Conservation (phyloP, 2,113 vertebrate species). For the Tragelaphus buxtoni region DNA sequence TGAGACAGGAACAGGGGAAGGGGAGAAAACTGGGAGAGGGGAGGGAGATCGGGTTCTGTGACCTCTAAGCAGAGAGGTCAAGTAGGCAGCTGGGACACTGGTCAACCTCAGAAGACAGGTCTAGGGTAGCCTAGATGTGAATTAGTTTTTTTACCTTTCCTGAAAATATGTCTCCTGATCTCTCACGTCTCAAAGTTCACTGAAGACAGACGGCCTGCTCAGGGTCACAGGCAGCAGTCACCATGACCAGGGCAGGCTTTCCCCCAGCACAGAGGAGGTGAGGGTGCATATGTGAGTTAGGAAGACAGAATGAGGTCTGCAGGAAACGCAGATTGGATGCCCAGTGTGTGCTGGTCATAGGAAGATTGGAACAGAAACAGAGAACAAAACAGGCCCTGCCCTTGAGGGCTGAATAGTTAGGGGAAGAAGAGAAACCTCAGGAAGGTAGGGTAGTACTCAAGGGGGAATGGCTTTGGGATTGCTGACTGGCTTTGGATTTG, state of each 20-base stretch:
- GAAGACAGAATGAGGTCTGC: not conserved
- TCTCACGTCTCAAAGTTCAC: not conserved
- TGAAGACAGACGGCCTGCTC: not conserved
- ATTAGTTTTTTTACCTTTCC: not conserved
- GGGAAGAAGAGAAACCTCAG: not conserved
- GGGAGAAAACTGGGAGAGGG: not conserved
- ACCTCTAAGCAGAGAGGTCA: not conserved
- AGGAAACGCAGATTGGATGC: not conserved
- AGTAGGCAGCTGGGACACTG: not conserved
- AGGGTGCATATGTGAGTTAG: not conserved
- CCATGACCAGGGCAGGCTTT: not conserved
- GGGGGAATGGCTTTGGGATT: not conserved
- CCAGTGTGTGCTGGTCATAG: not conserved
- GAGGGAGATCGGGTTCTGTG: not conserved
- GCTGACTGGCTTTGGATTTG: not conserved
- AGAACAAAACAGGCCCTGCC: not conserved
- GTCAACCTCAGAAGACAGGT: not conserved
- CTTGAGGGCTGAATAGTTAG: not conserved
- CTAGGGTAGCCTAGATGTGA: not conserved
- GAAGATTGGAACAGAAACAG: not conserved
- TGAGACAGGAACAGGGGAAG: not conserved
- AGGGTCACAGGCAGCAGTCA: not conserved
- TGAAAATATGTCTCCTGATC: not conserved
- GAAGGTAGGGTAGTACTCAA: fast-evolving
- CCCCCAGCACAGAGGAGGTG: fast-evolving